Base-by-base conservation (phyloP, 1,140 invertebrate genomes). In the Brachionus plicatilis region DNA sequence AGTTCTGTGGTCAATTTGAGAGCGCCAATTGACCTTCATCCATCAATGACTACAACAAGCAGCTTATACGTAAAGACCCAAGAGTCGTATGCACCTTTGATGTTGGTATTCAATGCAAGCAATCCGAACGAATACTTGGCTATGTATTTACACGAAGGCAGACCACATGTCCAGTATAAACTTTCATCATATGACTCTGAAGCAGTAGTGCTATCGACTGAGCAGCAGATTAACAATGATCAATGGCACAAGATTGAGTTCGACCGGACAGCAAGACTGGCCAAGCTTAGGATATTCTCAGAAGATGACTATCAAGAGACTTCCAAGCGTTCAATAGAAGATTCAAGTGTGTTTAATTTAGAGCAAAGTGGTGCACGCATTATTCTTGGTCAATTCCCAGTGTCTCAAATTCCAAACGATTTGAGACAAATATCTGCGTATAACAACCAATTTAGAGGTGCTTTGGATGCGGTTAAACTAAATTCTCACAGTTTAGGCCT, bases 211-310 rank as follows among this genome's bases (percentile, higher is more conserved):
- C 27, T 82, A 43, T 41, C 53, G 1, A 82, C 79, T 27, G 50
- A 60, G 4, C 56, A 41, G 7, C 5, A 20, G 9, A 82, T 82
- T 11, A 82, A 82, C 29, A 37, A 82, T 47, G 33, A 65, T 65
- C 33, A 82, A 65, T 82, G 79, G 79, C 79, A 82, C 29, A 82
- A 82, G 24, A 82, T 82, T 45, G 50, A 82, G 27, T 60, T 82
- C 24, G 79, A 82, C 20, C 50, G 79, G 1, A 82, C 43, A 14
- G 79, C 20, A 17, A 82, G 24, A 45, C 24, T 65, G 12, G 24
- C 79, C 8, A 60, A 37, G 6, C 27, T 82, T 5, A 60, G 41
- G 12, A 14, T 82, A 45, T 82, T 14, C 29, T 82, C 79, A 24
- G 53, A 82, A 14, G 24, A 82, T 20, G 24, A 68, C 43, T 60